Evolutionary conservation across 2,888 invertebrate species (phyloP).

Genomic region (Drosophila sordidula): DNA sequence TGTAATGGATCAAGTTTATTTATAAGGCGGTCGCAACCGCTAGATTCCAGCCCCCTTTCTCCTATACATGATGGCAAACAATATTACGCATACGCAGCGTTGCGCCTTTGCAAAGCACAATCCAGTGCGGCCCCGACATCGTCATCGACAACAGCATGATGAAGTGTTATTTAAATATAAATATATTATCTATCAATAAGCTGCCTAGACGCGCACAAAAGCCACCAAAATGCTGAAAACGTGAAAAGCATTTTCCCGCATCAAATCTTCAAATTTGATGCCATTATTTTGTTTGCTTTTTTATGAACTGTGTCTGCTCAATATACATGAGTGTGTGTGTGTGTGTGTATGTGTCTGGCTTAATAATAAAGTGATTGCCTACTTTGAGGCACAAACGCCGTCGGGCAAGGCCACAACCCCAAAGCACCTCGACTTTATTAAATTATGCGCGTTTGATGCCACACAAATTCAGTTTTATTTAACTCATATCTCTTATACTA

Average conservation of each 20-base stretch:
- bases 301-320: constrained; percentile 48
- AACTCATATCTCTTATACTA: constrained; percentile 38
- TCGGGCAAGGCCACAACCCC: constrained; percentile 21
- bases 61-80: constrained; percentile 67
- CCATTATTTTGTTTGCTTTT: constrained; percentile 67
- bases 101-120: constrained; percentile 23
- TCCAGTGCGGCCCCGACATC: constrained; percentile 6
- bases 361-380: constrained; percentile 74
- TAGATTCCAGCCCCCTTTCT: background rate
- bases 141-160: constrained; percentile 63
- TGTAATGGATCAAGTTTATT: constrained; percentile 79
- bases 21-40: constrained; percentile 56
- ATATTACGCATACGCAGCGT: constrained; percentile 73
- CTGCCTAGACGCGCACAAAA: constrained; percentile 49
- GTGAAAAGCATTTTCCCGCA: constrained; percentile 72
- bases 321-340: background rate
- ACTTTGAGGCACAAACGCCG: constrained; percentile 39
- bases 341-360: constrained; percentile 38
- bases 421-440: constrained; percentile 56
- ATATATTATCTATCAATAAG: constrained; percentile 79
- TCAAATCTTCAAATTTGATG: constrained; percentile 74
- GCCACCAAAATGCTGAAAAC: constrained; percentile 51
- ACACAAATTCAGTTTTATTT: constrained; percentile 53
- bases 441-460: constrained; percentile 69
- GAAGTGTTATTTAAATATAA: constrained; percentile 80